These are phyloP conservation scores for Monopis laevigella DNA, from an alignment of 2,888 invertebrate species.

Conservation along the genomic window DNA sequence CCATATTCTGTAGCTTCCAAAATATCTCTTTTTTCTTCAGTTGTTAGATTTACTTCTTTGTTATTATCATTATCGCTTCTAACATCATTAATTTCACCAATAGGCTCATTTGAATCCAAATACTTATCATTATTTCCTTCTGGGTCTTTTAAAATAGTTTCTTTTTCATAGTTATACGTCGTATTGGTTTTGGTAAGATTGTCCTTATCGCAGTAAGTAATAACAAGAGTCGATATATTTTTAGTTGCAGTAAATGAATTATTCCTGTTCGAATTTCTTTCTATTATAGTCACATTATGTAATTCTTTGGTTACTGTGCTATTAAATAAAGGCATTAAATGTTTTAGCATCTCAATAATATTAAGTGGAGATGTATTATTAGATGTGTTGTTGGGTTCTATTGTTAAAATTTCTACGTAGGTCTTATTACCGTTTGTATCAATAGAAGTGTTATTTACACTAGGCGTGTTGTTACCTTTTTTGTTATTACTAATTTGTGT, in stretches of 20 bases:
- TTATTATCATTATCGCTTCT: slow-evolving; percentile 22
- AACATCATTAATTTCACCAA: slow-evolving; percentile 20
- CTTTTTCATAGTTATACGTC: slow-evolving; percentile 22
- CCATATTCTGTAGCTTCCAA: slow-evolving; percentile 75
- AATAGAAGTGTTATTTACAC: slow-evolving; percentile 1
- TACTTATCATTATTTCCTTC: slow-evolving; percentile 2
- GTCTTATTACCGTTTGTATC: slow-evolving; percentile 20
- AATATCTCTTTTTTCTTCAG: slow-evolving; percentile 53
- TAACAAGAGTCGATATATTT: slow-evolving; percentile 52
- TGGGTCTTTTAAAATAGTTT: slow-evolving; percentile 22
- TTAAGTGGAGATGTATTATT: slow-evolving; percentile 39
- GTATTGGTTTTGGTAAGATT: slow-evolving; percentile 33
- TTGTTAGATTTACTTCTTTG: slow-evolving; percentile 26
- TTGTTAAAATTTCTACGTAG: slow-evolving; percentile 49
- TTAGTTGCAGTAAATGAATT: slow-evolving; percentile 43
- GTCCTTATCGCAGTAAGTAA: slow-evolving; percentile 51
- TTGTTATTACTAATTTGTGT: slow-evolving; percentile 18
- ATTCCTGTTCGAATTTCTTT: slow-evolving; percentile 45
- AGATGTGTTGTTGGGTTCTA: slow-evolving; percentile 46
- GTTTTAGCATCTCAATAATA: slow-evolving; percentile 52
- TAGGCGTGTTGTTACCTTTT: slow-evolving; percentile 26
- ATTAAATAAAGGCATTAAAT: slow-evolving; percentile 55
- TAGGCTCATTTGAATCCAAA: slow-evolving; percentile 19
- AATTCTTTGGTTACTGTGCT: slow-evolving; percentile 45
- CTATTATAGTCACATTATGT: slow-evolving; percentile 54